Percentiles rank a stretch among this genome's conserved stretches.
Evolutionary conservation across 92 coral and sea anemone species (phyloP).

Genomic region (Epizoanthus stellaris): DNA sequence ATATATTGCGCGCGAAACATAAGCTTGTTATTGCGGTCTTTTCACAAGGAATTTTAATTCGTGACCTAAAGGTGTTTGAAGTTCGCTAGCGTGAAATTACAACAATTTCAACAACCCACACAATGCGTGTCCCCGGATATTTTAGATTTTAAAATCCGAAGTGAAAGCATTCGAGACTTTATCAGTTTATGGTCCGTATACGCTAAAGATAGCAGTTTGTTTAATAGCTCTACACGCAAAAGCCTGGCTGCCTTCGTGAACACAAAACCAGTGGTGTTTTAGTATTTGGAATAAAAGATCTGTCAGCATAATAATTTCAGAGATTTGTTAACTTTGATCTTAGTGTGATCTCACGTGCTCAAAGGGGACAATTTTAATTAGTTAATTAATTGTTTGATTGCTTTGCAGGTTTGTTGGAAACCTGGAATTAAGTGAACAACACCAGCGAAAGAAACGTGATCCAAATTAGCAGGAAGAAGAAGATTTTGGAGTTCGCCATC

Average conservation of each 20-base stretch:
- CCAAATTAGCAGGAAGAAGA: not conserved
- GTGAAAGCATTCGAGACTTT: not conserved
- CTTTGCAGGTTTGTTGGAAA: conserved; percentile 31
- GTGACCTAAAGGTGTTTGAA: conserved; percentile 17
- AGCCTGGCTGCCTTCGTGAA: no score
- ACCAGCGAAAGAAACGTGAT: not conserved
- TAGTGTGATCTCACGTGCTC: conserved; percentile 22
- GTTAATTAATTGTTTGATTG: conserved; percentile 37
- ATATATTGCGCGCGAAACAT: not conserved
- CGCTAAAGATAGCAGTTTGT: no score
- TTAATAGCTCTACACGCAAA: no score
- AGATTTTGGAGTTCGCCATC: not conserved
- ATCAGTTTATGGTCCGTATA: no score
- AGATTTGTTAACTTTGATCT: conserved; percentile 15
- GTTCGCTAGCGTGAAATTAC: conserved; percentile 19
- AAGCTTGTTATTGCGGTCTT: not conserved
- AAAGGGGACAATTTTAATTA: conserved; percentile 30
- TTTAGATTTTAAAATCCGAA: not conserved
- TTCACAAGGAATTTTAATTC: not conserved
- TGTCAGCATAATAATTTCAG: conserved; percentile 11
- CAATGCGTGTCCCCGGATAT: conserved; percentile 6
- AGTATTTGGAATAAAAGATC: not conserved
- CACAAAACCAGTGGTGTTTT: not conserved
- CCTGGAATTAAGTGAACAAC: conserved; percentile 32
- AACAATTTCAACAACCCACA: conserved; percentile 15